Conservation (phyloP, 2,797 vertebrate species). For the Pangasius mekongensis region DNA sequence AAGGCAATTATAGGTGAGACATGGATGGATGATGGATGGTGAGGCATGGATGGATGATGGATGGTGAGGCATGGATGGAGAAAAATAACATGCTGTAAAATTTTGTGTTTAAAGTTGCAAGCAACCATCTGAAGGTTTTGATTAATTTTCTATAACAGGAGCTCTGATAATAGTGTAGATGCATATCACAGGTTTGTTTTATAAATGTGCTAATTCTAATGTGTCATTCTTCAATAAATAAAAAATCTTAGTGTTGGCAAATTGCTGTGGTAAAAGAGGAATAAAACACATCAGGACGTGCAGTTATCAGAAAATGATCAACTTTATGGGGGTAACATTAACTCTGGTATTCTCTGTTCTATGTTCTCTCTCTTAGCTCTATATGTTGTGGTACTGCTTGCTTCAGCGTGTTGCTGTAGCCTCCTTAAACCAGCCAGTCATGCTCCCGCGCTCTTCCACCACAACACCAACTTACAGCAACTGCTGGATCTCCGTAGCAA, state of each 20-base stretch:
- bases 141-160: neutral
- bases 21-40: too few relatives aligned
- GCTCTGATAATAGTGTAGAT: neutral
- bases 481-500: conserved; percentile 95
- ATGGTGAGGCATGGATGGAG: neutral
- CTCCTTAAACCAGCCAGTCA: conserved; percentile 90
- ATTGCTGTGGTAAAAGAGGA: too few relatives aligned
- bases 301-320: neutral
- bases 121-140: neutral
- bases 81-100: too few relatives aligned
- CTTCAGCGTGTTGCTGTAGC: conserved; percentile 89
- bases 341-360: neutral
- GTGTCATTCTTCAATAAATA: too few relatives aligned
- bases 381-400: conserved; percentile 84
- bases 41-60: neutral
- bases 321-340: neutral
- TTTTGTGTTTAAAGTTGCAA: neutral
- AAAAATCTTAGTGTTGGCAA: too few relatives aligned
- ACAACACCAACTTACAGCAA: conserved; percentile 94
- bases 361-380: conserved; percentile 73
- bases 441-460: conserved; percentile 91
- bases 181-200: neutral
- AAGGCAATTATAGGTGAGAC: conserved; percentile 84
- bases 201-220: neutral
- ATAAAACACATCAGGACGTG: neutral